Evolutionary conservation across 35 echinoderm and acorn worm species (phyloP), one percentile per base, ranked within the genome.

Genomic region (Heliocidaris erythrogramma): DNA sequence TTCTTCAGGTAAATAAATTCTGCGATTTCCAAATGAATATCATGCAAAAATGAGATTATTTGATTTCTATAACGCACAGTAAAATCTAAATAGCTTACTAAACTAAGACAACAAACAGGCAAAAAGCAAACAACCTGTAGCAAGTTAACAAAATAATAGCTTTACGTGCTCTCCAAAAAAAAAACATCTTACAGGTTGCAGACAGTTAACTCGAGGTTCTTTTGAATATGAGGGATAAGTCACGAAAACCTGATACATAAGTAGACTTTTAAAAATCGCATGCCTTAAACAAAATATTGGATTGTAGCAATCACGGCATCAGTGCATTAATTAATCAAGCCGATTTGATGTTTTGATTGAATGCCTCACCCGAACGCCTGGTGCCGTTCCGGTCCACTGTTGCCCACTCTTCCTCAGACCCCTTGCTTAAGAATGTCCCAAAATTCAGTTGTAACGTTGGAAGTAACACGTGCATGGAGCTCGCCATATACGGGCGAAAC

Each of bases 401-500:
- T 92, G 91, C 49, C 91, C 91, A 92, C 47, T 92, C 48, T 59
- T 92, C 91, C 29, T 92, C 91, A 59, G 91, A 92, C 91, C 27
- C 48, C 48, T 92, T 30, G 49, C 49, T 92, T 48, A 92, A 92
- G 49, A 92, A 92, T 92, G 91, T 92, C 49, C 91, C 27, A 92
- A 92, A 92, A 52, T 48, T 92, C 48, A 92, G 91, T 59, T 92
- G 91, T 59, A 48, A 52, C 91, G 91, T 16, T 49, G 91, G 91
- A 92, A 92, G 91, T 92, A 92, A 48, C 91, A 92, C 91, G 91
- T 92, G 91, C 91, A 92, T 92, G 91, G 91, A 92, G 48, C 91
- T 92, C 91, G 91, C 91, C 91, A 92, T 92, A 92, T 92, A 92
- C 91, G 49, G 48, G 91, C 91, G 49, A 24, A 32, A 92, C 47